These are phyloP conservation scores for Esox lucius DNA, from an alignment of 2,797 vertebrate species.

Conservation along the genomic window DNA sequence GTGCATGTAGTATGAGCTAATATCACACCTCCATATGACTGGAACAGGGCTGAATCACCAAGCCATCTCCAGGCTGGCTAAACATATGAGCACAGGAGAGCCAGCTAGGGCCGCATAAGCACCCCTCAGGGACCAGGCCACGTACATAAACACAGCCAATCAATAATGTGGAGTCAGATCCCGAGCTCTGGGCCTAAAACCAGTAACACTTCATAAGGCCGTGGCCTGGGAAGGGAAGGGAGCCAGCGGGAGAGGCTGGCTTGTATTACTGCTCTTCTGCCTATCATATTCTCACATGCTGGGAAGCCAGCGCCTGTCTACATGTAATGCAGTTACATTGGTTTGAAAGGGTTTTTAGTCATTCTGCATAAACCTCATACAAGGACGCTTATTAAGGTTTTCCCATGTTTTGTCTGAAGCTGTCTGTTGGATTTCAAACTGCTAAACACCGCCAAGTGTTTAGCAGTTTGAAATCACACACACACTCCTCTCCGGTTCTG, in stretches of 20 bases:
- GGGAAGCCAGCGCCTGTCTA: no score
- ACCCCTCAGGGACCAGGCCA: slow-evolving; percentile 61
- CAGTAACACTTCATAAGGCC: slow-evolving; percentile 55
- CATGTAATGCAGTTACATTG: no score
- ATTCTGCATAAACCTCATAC: background rate
- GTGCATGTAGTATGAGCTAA: slow-evolving; percentile 33
- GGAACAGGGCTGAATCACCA: slow-evolving; percentile 25
- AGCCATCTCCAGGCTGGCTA: slow-evolving; percentile 17
- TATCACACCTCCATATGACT: slow-evolving; percentile 45
- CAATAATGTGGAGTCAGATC: slow-evolving; percentile 63
- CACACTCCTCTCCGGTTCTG: slow-evolving; percentile 29
- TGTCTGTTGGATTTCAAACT: background rate
- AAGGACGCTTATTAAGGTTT: background rate
- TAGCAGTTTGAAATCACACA: slow-evolving; percentile 52
- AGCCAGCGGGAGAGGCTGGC: slow-evolving; percentile 25
- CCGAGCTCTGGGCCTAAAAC: slow-evolving; percentile 54
- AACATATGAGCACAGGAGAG: slow-evolving; percentile 43
- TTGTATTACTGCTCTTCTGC: slow-evolving; percentile 63
- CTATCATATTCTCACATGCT: slow-evolving; percentile 50
- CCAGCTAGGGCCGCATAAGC: slow-evolving; percentile 32
- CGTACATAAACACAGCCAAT: slow-evolving; percentile 62
- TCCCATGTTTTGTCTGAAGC: background rate
- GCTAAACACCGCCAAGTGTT: slow-evolving; percentile 42
- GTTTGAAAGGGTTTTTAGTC: no score
- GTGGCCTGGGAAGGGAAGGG: slow-evolving; percentile 42